phyloP scores from a whole-genome alignment of 2,113 vertebrate species.

The Pseudopodoces humilis region DNA sequence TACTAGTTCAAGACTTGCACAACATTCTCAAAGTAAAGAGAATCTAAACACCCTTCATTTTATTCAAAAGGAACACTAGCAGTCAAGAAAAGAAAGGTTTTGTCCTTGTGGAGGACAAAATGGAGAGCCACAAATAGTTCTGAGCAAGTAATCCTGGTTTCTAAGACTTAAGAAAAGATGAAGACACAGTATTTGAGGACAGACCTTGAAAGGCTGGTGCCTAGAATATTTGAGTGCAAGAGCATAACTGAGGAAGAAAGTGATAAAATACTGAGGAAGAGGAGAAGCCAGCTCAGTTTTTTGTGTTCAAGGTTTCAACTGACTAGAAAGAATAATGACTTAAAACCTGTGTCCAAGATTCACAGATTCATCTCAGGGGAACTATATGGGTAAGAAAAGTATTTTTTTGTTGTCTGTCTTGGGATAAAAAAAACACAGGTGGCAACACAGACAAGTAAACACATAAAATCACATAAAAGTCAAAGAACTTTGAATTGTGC shows the following conservation, averaged over 20 bases:
- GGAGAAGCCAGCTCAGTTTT: neutral
- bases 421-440: accelerated
- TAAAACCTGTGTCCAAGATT: neutral
- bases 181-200: neutral
- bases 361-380: neutral
- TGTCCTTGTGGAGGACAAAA: neutral
- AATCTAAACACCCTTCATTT: neutral
- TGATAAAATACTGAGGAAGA: neutral
- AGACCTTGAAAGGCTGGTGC: neutral
- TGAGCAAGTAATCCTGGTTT: neutral
- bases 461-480: neutral
- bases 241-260: neutral
- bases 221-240: accelerated
- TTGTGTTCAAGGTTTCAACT: neutral
- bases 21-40: neutral
- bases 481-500: neutral
- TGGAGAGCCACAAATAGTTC: neutral
- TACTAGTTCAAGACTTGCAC: neutral
- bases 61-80: neutral
- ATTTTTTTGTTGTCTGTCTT: neutral
- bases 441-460: neutral
- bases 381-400: neutral
- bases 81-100: neutral
- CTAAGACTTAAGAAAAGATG: neutral
- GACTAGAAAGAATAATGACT: neutral